Base-by-base conservation (phyloP, 2,797 vertebrate species). In the Decapterus maruadsi region DNA sequence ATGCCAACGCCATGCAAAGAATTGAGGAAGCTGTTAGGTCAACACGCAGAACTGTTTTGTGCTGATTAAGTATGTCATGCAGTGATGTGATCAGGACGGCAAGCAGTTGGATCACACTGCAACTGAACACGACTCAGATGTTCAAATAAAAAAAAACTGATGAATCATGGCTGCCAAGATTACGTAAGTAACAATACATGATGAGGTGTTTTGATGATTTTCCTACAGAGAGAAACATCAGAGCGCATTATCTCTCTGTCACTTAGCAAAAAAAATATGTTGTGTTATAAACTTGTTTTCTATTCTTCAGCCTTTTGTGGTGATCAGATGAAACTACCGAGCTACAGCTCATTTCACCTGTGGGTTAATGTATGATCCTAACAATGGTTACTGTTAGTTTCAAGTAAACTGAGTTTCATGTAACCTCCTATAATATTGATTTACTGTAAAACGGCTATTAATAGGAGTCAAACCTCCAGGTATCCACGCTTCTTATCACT, bases 1-100 rank as follows among this genome's bases (percentile, higher is more conserved):
- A 70, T 54, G 70, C 34, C 0, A 36, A 22, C 5, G 13, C 50
- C 22, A 48, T 1, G 71, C 16, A 51, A 72, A 69, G 81, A 79
- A 77, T 7, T 8, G 72, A 75, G 67, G 64, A 66, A 78, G 74
- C 61, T 31, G 58, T 80, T 78, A 2, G 57, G 73, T 80, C 60
- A 78, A 60, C 65, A 71, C 20, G 6, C 43, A 68, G 58, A 61
- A 17, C 31, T 3, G 38, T 68, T 72, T 86, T 50, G 64, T 58
- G 42, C 57, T 55, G 63, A 81, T 80, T 40, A 72, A 61, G 67
- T 63, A 53, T 45, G 66, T 82, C 20, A 54, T 45, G 26, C 20
- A 16, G 36, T 16, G 29, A 68, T 74, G 56, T 14, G 68, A 72
- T 46, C 51, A 63, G 70, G 20, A 59, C 65, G 9, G 31, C 8